These are phyloP conservation scores for Myripristis jacobus DNA, from an alignment of 2,797 vertebrate species.

Conservation along the genomic window DNA sequence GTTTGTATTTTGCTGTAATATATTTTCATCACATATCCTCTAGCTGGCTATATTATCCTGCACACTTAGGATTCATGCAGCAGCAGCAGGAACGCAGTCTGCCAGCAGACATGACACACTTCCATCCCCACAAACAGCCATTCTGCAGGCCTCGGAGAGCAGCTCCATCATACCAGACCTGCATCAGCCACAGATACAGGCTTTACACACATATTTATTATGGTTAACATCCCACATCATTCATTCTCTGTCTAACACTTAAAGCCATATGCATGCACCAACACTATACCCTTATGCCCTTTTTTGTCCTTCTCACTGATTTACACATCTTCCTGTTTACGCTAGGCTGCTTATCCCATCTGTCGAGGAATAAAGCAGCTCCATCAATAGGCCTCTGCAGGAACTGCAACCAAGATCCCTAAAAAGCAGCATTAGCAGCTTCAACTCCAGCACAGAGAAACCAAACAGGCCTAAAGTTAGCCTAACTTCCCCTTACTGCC, in stretches of 20 bases:
- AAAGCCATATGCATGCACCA: background rate
- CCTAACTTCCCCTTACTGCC: background rate
- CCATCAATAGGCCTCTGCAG: conserved; percentile 51
- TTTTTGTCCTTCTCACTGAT: conserved; percentile 72
- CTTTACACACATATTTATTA: background rate
- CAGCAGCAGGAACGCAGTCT: conserved; percentile 32
- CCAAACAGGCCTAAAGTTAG: background rate
- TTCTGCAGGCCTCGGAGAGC: conserved; percentile 12
- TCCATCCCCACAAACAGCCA: conserved; percentile 28
- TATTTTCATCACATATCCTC: conserved; percentile 5
- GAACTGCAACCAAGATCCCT: conserved; percentile 54
- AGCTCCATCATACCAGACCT: background rate
- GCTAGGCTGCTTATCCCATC: conserved; percentile 52
- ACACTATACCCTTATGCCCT: conserved; percentile 59
- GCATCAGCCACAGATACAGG: background rate
- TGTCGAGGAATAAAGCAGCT: conserved; percentile 59
- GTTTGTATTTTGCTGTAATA: background rate
- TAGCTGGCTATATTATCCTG: background rate
- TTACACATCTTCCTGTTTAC: conserved; percentile 69
- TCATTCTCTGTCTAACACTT: conserved; percentile 11
- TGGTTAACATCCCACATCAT: background rate
- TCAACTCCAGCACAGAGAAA: background rate
- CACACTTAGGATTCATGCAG: background rate
- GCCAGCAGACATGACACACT: conserved; percentile 59
- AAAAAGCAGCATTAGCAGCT: conserved; percentile 8